Percentiles rank a stretch among this genome's conserved stretches.
phyloP scores from a whole-genome alignment of 2,797 vertebrate genomes.

The Thunnus albacares region DNA sequence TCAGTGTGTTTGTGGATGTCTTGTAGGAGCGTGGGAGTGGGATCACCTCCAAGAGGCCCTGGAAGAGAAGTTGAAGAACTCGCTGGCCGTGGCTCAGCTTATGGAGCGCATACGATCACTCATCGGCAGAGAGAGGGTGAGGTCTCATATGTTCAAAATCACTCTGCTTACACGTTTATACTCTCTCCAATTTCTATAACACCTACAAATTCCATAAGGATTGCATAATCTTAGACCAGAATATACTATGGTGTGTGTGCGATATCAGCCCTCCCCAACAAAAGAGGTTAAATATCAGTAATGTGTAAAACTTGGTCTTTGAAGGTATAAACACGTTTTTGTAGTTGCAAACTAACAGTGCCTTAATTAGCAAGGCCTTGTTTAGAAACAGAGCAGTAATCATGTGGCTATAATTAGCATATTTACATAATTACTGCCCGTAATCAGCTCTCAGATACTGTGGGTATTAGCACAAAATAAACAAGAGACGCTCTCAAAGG shows the following conservation, averaged over 20 bases:
- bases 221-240: not conserved
- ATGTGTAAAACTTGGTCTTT: slow-evolving; percentile 32
- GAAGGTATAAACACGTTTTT: slow-evolving; percentile 46
- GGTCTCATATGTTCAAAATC: slow-evolving; percentile 10
- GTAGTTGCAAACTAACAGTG: slow-evolving; percentile 26
- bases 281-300: slow-evolving; percentile 52
- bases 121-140: slow-evolving; percentile 87
- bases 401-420: slow-evolving; percentile 64
- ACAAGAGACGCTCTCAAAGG: slow-evolving; percentile 43
- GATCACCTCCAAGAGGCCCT: slow-evolving; percentile 92
- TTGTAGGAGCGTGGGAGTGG: slow-evolving; percentile 94
- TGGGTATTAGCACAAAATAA: slow-evolving; percentile 50
- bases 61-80: slow-evolving; percentile 92
- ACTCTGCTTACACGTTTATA: not conserved
- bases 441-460: slow-evolving; percentile 53
- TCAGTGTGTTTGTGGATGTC: slow-evolving; percentile 69
- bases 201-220: not conserved
- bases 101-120: slow-evolving; percentile 93
- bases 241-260: not conserved
- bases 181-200: not conserved
- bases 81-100: slow-evolving; percentile 89
- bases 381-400: slow-evolving; percentile 50
- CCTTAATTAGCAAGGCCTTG: slow-evolving; percentile 54
- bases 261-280: not conserved
- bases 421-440: slow-evolving; percentile 68